Evolutionary conservation across 2,888 invertebrate species (phyloP).

Genomic region (Drosophila buzzatii): DNA sequence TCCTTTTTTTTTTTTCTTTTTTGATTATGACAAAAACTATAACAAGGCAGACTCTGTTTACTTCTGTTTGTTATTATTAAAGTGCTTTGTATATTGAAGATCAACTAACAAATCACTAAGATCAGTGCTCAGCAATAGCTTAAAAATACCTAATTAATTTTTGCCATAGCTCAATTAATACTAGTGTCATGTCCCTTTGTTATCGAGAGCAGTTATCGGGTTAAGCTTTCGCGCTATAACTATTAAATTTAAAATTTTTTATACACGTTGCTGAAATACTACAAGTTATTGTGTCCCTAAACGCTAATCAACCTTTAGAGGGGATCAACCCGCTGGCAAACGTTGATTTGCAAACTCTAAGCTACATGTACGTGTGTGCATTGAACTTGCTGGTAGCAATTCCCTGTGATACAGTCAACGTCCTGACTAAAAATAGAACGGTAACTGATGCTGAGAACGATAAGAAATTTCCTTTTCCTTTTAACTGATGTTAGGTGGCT

Average conservation of each 20-base stretch:
- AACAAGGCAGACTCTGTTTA: slow-evolving; percentile 11
- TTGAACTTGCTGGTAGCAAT: slow-evolving; percentile 48
- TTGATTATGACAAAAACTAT: neutral
- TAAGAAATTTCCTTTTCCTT: slow-evolving; percentile 65
- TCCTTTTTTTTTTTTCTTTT: slow-evolving; percentile 1
- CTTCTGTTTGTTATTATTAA: neutral
- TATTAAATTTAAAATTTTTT: neutral
- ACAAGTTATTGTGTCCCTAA: neutral
- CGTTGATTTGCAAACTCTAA: slow-evolving; percentile 22
- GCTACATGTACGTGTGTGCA: slow-evolving; percentile 40
- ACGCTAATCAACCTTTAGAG: slow-evolving; percentile 6
- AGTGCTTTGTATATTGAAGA: slow-evolving; percentile 8
- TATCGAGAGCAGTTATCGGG: slow-evolving; percentile 43
- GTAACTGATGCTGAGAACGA: slow-evolving; percentile 54
- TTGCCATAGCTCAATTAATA: neutral
- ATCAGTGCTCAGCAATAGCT: neutral
- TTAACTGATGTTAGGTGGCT: slow-evolving; percentile 29
- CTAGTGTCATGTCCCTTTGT: neutral
- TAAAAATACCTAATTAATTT: slow-evolving; percentile 15
- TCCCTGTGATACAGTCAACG: slow-evolving; percentile 31
- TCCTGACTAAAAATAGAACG: slow-evolving; percentile 44
- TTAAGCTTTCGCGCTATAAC: neutral
- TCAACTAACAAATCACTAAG: neutral
- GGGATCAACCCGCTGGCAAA: slow-evolving; percentile 26
- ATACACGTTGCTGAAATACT: neutral